Evolutionary conservation across 2,797 vertebrate species (phyloP).

Genomic region (Coregonus suidteri): DNA sequence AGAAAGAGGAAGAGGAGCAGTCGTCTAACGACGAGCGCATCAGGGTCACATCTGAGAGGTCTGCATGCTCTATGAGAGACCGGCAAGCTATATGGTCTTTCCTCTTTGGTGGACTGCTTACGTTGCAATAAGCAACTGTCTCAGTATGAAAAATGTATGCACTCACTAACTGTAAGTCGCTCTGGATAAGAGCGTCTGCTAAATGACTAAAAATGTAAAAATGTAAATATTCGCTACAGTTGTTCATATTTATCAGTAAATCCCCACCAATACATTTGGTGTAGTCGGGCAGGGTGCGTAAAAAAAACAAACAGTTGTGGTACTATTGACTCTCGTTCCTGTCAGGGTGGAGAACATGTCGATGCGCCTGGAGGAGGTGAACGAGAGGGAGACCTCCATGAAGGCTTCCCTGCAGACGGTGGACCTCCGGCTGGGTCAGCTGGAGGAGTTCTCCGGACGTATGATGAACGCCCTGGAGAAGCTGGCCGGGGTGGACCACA

Average conservation of each 20-base stretch:
- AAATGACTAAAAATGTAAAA: too few relatives aligned
- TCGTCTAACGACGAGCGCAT: slow-evolving; percentile 93
- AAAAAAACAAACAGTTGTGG: too few relatives aligned
- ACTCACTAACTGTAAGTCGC: too few relatives aligned
- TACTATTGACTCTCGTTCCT: background rate
- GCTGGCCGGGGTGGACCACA: slow-evolving; percentile 83
- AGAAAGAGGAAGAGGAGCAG: slow-evolving; percentile 90
- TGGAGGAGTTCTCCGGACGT: slow-evolving; percentile 87
- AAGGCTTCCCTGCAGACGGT: slow-evolving; percentile 94
- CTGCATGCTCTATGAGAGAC: slow-evolving; percentile 1
- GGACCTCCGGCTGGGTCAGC: slow-evolving; percentile 88
- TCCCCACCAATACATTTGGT: background rate
- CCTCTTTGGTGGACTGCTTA: too few relatives aligned
- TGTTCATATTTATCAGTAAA: too few relatives aligned
- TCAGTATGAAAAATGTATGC: too few relatives aligned
- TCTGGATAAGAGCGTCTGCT: too few relatives aligned
- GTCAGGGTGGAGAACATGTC: slow-evolving; percentile 95
- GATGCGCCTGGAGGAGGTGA: slow-evolving; percentile 95
- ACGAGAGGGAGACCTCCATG: slow-evolving; percentile 92
- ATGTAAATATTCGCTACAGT: too few relatives aligned
- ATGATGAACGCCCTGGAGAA: slow-evolving; percentile 90
- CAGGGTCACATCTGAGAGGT: slow-evolving; percentile 92
- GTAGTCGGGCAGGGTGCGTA: background rate
- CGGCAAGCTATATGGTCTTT: too few relatives aligned
- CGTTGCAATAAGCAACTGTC: too few relatives aligned